These are phyloP conservation scores for Meteorus cinctellus DNA, from an alignment of 2,888 invertebrate genomes.

Conservation along the genomic window DNA sequence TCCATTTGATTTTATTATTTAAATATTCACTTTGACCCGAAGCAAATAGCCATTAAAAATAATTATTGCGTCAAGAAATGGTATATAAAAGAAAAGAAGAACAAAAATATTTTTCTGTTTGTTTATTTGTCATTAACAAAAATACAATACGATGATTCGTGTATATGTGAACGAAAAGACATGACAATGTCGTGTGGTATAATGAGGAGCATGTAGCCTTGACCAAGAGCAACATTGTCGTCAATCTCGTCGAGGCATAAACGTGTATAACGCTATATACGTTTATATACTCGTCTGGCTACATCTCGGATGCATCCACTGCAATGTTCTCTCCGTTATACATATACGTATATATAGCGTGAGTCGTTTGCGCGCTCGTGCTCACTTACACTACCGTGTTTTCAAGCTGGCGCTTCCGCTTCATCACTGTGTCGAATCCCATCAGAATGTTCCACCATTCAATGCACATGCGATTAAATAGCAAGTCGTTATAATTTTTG, in stretches of 20 bases:
- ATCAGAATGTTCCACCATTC: constrained; percentile 12
- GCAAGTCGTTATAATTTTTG: not conserved
- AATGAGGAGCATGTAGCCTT: constrained; percentile 38
- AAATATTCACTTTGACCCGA: no score
- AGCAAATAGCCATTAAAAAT: not conserved
- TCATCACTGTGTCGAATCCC: constrained; percentile 8
- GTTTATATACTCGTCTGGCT: constrained; percentile 50
- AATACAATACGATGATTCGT: not conserved
- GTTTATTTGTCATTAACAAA: constrained; percentile 7
- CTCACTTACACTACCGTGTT: constrained; percentile 46
- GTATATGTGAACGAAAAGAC: constrained; percentile 15
- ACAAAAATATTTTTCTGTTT: constrained; percentile 1
- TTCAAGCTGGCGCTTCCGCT: constrained; percentile 31
- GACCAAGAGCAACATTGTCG: constrained; percentile 25
- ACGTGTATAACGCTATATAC: constrained; percentile 19
- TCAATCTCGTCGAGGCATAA: constrained; percentile 17
- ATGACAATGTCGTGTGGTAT: constrained; percentile 44
- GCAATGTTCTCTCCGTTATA: constrained; percentile 21
- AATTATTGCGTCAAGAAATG: constrained; percentile 10
- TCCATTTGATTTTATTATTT: no score
- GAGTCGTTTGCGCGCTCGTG: constrained; percentile 37
- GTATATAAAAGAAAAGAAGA: not conserved
- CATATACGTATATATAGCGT: constrained; percentile 27
- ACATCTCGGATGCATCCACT: constrained; percentile 55
- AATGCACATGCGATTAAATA: not conserved